A percentile compares a stretch with the other conserved stretches of the same genome.
Evolutionary conservation across 1,140 invertebrate genomes (phyloP).

Genomic region (Diploscapter pachys): DNA sequence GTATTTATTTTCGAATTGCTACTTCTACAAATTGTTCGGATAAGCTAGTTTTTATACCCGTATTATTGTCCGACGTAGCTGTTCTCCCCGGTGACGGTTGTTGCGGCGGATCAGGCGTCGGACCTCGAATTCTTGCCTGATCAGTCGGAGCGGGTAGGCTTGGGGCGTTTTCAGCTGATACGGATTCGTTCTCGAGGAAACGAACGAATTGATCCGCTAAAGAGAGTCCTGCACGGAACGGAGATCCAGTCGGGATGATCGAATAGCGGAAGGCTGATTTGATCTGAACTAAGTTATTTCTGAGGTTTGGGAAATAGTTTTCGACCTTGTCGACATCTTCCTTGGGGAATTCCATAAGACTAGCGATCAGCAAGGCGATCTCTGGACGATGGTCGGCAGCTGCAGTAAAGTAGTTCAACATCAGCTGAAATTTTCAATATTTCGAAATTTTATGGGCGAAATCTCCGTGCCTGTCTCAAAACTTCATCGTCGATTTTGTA

Average conservation of each 20-base stretch:
- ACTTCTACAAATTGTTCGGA: too few species aligned
- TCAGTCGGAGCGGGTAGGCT: conserved; percentile 4
- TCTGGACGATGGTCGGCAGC: conserved; percentile 31
- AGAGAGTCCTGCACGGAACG: neutral
- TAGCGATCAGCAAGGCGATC: conserved; percentile 34
- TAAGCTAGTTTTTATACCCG: too few species aligned
- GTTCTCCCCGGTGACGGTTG: too few species aligned
- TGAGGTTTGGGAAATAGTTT: neutral
- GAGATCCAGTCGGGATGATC: neutral
- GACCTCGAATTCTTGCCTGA: too few species aligned
- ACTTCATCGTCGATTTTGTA: conserved; percentile 36
- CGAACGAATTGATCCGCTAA: conserved; percentile 30
- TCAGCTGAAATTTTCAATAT: conserved; percentile 10
- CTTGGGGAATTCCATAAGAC: conserved; percentile 32
- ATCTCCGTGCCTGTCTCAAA: neutral
- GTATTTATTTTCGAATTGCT: too few species aligned
- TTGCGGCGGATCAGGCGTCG: too few species aligned
- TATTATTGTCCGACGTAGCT: too few species aligned
- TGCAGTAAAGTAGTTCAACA: conserved; percentile 35
- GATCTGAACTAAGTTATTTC: neutral
- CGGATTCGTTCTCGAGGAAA: conserved; percentile 27
- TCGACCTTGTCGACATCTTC: conserved; percentile 35
- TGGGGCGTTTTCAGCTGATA: conserved; percentile 29
- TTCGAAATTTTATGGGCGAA: too few species aligned
- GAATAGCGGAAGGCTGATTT: neutral